Percentiles rank a stretch among this genome's conserved stretches.
Conservation (phyloP, 2,797 vertebrate species). For the Lepilemur septentrionalis region DNA sequence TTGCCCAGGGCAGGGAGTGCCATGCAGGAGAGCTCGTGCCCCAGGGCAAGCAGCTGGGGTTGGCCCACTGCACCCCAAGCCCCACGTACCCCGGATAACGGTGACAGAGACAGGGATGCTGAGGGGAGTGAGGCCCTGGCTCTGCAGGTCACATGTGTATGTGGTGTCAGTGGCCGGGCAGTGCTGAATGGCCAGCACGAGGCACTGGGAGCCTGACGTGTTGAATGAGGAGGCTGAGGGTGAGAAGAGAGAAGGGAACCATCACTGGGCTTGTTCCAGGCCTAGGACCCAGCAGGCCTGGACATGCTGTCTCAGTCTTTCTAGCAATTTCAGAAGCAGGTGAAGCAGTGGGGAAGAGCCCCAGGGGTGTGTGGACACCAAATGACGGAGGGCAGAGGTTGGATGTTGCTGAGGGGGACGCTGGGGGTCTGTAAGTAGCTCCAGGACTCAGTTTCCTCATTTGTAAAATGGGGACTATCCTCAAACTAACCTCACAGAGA, state of each 20-base stretch:
- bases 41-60: neutral
- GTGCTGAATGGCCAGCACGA: neutral
- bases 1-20: neutral
- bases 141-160: constrained; percentile 55
- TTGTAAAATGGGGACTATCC: neutral
- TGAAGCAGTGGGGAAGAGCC: neutral
- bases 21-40: neutral
- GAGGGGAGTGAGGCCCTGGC: constrained; percentile 16
- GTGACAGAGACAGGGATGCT: constrained; percentile 32
- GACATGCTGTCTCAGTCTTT: neutral
- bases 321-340: neutral
- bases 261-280: neutral
- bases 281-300: neutral
- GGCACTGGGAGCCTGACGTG: neutral
- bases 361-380: neutral
- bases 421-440: neutral
- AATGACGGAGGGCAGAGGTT: neutral
- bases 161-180: constrained; percentile 58
- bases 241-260: neutral
- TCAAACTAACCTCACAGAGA: neutral
- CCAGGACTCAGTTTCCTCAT: neutral
- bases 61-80: accelerated
- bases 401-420: neutral
- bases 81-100: constrained; percentile 53
- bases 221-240: constrained; percentile 41